phyloP scores from a whole-genome alignment of 2,888 invertebrate genomes.

The Drosophila quinaria region DNA sequence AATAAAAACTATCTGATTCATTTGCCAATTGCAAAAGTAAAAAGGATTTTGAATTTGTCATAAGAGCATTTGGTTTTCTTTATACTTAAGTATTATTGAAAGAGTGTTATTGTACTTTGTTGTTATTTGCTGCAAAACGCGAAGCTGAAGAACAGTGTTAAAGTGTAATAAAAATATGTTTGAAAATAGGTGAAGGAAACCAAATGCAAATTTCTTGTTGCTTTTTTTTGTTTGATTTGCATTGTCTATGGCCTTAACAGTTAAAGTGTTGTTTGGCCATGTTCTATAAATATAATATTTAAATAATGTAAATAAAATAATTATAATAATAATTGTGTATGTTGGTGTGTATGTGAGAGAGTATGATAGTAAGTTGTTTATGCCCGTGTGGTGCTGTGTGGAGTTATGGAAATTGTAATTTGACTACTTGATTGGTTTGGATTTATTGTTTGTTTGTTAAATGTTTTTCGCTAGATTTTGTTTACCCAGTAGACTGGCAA shows the following conservation, averaged over 20 bases:
- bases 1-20: not conserved
- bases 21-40: constrained; percentile 17
- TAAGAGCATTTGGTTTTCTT: constrained; percentile 28
- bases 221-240: constrained; percentile 15
- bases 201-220: constrained; percentile 28
- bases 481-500: constrained; percentile 97
- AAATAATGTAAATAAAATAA: constrained; percentile 21
- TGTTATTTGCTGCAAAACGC: constrained; percentile 69
- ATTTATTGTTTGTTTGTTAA: constrained; percentile 30
- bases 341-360: constrained; percentile 15
- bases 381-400: constrained; percentile 45
- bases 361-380: constrained; percentile 49
- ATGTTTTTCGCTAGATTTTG: constrained; percentile 68
- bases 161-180: constrained; percentile 35
- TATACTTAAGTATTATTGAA: constrained; percentile 21
- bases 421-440: constrained; percentile 26
- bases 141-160: constrained; percentile 67
- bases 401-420: constrained; percentile 34
- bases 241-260: constrained; percentile 10
- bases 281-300: constrained; percentile 2
- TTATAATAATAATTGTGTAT: constrained; percentile 17
- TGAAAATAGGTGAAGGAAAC: constrained; percentile 19
- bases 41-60: constrained; percentile 6
- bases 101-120: constrained; percentile 31
- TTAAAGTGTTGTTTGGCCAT: constrained; percentile 19